Conservation (phyloP, 2,888 invertebrate genomes). For the Pterobdella sp. region DNA sequence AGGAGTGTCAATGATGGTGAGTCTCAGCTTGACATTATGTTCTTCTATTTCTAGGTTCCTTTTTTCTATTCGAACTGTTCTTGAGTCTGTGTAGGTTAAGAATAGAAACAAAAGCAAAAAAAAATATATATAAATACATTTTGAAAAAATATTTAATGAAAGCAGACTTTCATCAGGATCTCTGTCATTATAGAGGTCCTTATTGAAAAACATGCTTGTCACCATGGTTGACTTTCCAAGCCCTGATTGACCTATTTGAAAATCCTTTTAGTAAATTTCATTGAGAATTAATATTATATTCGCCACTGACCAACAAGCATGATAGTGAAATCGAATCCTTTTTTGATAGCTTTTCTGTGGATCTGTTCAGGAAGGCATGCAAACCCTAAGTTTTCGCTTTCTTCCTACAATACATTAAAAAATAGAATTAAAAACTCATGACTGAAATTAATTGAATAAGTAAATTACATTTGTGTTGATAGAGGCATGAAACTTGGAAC, state of each 20-base stretch:
- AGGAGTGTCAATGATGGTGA: conserved; percentile 50
- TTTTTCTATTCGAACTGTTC: conserved; percentile 85
- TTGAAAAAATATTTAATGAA: neutral
- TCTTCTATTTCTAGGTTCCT: conserved; percentile 63
- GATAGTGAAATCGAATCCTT: conserved; percentile 41
- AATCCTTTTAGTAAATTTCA: neutral
- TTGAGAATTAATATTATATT: neutral
- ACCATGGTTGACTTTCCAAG: conserved; percentile 88
- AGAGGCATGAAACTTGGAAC: neutral
- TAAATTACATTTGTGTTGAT: neutral
- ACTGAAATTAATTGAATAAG: neutral
- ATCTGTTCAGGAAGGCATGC: conserved; percentile 40
- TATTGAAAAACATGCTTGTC: conserved; percentile 78
- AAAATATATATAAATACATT: neutral
- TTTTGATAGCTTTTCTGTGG: conserved; percentile 39
- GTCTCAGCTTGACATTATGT: conserved; percentile 49
- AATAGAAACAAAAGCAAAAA: neutral
- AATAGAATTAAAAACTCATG: neutral
- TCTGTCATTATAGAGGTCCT: conserved; percentile 81
- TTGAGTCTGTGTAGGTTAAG: neutral
- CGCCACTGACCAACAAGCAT: conserved; percentile 39
- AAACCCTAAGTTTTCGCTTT: conserved; percentile 38
- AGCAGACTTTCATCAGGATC: conserved; percentile 59
- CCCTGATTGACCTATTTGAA: conserved; percentile 63
- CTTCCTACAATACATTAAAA: conserved; percentile 26